Evolutionary conservation across 2,888 invertebrate species (phyloP), one percentile per base, ranked within the genome.

Genomic region (Strigamia crassipes): DNA sequence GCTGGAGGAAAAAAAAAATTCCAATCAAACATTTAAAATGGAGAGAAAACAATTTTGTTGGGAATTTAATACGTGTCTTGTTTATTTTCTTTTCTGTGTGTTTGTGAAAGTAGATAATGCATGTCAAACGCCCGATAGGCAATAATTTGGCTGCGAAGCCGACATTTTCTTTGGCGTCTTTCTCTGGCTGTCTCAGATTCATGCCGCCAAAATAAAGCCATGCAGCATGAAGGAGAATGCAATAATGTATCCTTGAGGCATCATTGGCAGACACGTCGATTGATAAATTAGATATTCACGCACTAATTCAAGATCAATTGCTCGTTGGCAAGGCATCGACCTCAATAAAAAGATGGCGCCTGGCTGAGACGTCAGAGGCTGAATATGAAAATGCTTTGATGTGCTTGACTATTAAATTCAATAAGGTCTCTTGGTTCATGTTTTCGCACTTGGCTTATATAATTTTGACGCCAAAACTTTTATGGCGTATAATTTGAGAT

Each of bases 181-280:
- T 13, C 73, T 9, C 21, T 5, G 13, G 23, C 27, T n/a, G 56
- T 18, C 18, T 56, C 4, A 73, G 73, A 31, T 27, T 27, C 23
- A n/a, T 73, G 73, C 73, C 73, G 31, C 23, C 31, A 8, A 73
- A 73, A 73, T 31, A 27, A 73, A 73, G 73, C 31, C 31, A 56
- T 18, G 21, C 27, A 51, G 18, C 13, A 4, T 73, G 8, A 1
- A 73, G 27, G 61, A 31, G 73, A 73, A 31, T 73, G 73, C 73
- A 31, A 73, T 27, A 23, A 73, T 31, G 31, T 12, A 31, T 27
- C 73, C 31, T 73, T 73, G 73, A 73, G 73, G 73, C 73, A 73
- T 73, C 73, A 73, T 73, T 73, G 73, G 73, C 73, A 73, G 73
- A 23, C 73, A 73, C 73, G 73, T 73, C 73, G 73, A 73, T 73